These are phyloP conservation scores for Bacillus rossius DNA, from an alignment of 1,140 invertebrate species.

Conservation along the genomic window DNA sequence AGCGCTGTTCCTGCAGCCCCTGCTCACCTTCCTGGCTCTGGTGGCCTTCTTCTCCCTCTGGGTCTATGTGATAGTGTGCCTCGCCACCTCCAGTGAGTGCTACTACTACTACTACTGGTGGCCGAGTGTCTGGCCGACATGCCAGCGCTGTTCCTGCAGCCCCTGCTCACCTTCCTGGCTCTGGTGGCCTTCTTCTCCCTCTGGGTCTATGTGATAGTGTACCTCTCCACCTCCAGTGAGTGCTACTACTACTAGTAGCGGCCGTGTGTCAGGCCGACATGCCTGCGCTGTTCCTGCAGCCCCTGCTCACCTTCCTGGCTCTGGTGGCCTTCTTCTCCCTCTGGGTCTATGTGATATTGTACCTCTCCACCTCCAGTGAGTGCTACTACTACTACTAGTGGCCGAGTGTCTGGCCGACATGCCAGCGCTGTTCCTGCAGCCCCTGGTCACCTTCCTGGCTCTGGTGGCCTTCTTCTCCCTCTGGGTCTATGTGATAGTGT, in stretches of 20 bases:
- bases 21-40: slow-evolving; percentile 77
- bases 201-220: slow-evolving; percentile 76
- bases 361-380: slow-evolving; percentile 65
- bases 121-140: no score
- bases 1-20: slow-evolving; percentile 78
- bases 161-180: slow-evolving; percentile 76
- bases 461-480: slow-evolving; percentile 74
- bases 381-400: no score
- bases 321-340: slow-evolving; percentile 74
- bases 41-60: slow-evolving; percentile 79
- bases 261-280: no score
- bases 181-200: slow-evolving; percentile 74
- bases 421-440: slow-evolving; percentile 82
- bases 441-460: slow-evolving; percentile 76
- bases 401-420: no score
- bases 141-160: slow-evolving; percentile 82
- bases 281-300: slow-evolving; percentile 82
- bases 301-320: slow-evolving; percentile 76
- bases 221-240: slow-evolving; percentile 65
- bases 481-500: slow-evolving; percentile 76
- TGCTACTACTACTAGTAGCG: no score
- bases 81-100: slow-evolving; percentile 66
- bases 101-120: no score
- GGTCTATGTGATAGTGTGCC: slow-evolving; percentile 67
- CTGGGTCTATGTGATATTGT: slow-evolving; percentile 76